Base-by-base conservation (phyloP, 2,888 invertebrate genomes). In the Drosophila paranaensis region DNA sequence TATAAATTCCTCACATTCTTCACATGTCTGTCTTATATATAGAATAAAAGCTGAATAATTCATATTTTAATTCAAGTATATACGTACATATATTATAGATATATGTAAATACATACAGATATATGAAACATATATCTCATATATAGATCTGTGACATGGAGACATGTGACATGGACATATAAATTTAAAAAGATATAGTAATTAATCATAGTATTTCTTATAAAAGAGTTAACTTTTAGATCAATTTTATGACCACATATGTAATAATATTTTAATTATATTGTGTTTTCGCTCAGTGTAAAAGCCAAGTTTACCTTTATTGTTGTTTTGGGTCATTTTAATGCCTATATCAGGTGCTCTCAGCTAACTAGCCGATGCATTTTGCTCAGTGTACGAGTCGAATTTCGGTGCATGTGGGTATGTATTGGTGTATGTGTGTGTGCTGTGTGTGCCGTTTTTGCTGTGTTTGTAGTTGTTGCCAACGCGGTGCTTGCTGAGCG, bases 401-500 rank as follows among this genome's bases (percentile, higher is more conserved):
- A n/a, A 39, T 9, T 54, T 37, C 39, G 13, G 10, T 53, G 53
- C 25, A 5, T 46, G 33, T 42, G 10, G 53, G 39, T 57, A 30
- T 46, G 39, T 42, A 16, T 60, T 37, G 70, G 43, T 60, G 63
- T 20, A 11, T 20, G 43, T 20, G 43, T 43, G 42, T 42, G 20
- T 55, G 27, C 27, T 35, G 39, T 55, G 27, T 25, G 27, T 27
- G 35, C 13, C 27, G 10, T 74, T 39, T 54, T 39, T 61, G 56
- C 48, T 65, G 48, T 58, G 20, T 20, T 20, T 65, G 79, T 71
- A 56, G 60, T 51, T 85, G 86, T 82, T 82, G 73, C 81, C 82
- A 83, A 86, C 81, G 69, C 69, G 42, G 40, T 16, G 48, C 48
- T 50, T 16, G 48, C 40, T 30, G 39, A 71, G 86, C 61, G 43